A percentile compares a stretch with the other conserved stretches of the same genome.
phyloP scores from a whole-genome alignment of 2,113 vertebrate genomes.

The Enhydra lutris region DNA sequence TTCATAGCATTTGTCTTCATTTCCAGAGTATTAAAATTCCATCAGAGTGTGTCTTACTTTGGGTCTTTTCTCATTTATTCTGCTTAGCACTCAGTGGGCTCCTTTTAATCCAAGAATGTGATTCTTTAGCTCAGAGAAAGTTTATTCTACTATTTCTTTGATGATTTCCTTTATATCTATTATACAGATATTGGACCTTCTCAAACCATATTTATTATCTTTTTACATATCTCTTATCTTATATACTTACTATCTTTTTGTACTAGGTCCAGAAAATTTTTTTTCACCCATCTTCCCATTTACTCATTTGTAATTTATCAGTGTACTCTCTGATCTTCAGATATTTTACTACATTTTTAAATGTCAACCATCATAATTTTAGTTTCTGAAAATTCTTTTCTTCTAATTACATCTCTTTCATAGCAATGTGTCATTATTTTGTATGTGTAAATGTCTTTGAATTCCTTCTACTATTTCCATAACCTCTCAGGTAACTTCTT shows the following conservation, averaged over 20 bases:
- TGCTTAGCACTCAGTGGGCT: neutral
- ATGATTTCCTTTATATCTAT: neutral
- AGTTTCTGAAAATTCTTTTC: constrained; percentile 29
- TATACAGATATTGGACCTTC: neutral
- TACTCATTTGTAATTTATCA: constrained; percentile 7
- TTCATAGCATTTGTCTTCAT: neutral
- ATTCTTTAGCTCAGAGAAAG: constrained; percentile 17
- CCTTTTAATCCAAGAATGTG: neutral
- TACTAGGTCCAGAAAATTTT: constrained; percentile 13
- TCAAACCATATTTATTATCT: neutral
- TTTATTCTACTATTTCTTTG: constrained; percentile 12
- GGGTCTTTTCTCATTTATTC: neutral
- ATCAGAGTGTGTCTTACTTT: constrained; percentile 25
- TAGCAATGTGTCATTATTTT: neutral
- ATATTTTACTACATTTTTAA: neutral
- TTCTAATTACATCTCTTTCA: neutral
- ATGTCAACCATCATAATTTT: constrained; percentile 25
- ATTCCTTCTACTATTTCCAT: neutral
- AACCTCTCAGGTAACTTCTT: neutral
- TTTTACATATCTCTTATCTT: neutral
- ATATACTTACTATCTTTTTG: neutral
- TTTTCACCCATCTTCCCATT: constrained; percentile 19
- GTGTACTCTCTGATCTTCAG: neutral
- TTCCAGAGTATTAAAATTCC: constrained; percentile 4
- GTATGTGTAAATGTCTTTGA: neutral